phyloP scores from a whole-genome alignment of 1,140 invertebrate genomes.

The Sitodiplosis mosellana region DNA sequence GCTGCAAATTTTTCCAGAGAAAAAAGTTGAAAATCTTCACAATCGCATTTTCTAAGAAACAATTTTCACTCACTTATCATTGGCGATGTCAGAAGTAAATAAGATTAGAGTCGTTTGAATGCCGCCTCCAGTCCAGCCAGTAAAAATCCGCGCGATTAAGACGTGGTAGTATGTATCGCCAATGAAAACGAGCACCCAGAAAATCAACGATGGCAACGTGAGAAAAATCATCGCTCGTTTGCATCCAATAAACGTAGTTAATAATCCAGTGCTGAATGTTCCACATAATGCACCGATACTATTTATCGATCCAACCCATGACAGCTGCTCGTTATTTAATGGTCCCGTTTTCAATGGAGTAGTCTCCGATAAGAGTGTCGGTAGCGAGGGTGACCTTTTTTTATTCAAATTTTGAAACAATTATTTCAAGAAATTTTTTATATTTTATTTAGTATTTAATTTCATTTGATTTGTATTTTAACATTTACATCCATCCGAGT shows the following conservation, averaged over 20 bases:
- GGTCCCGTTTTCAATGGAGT: too few relatives aligned
- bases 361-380: too few relatives aligned
- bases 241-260: not conserved
- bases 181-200: not conserved
- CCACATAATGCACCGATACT: not conserved
- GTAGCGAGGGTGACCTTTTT: too few relatives aligned
- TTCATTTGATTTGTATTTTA: too few relatives aligned
- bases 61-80: not conserved
- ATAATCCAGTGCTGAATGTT: not conserved
- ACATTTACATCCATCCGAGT: too few relatives aligned
- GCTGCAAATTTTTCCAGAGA: too few relatives aligned
- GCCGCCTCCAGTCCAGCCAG: not conserved
- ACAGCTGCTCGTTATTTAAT: not conserved
- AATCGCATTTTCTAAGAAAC: too few relatives aligned
- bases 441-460: too few relatives aligned
- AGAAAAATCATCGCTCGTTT: not conserved
- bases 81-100: not conserved
- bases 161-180: not conserved
- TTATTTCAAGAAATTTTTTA: too few relatives aligned
- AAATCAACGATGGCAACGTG: not conserved
- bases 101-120: not conserved
- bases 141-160: not conserved
- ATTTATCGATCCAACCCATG: not conserved
- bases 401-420: too few relatives aligned
- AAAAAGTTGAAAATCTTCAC: too few relatives aligned